A percentile compares a stretch with the other conserved stretches of the same genome.
These are phyloP conservation scores for Cosmorhoe ocellata DNA, from an alignment of 2,888 invertebrate species.

Conservation along the genomic window DNA sequence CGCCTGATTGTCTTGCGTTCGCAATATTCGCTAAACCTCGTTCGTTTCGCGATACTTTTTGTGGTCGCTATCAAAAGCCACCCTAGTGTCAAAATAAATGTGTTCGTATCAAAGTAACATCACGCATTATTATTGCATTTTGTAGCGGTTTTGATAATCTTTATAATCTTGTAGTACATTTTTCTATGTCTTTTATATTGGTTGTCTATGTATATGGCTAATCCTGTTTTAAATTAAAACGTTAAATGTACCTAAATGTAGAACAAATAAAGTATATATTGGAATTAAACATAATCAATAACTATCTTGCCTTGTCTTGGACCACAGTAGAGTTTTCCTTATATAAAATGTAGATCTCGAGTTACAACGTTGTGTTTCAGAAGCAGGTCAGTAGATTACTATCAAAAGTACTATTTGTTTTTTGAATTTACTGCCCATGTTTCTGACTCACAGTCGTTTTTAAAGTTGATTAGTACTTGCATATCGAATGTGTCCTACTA, in stretches of 20 bases:
- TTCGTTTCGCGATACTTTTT: not conserved
- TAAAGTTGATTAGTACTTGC: constrained; percentile 12
- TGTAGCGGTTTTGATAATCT: constrained; percentile 38
- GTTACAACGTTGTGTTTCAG: constrained; percentile 18
- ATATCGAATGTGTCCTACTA: constrained; percentile 21
- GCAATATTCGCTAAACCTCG: too few relatives aligned
- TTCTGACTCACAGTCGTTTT: constrained; percentile 13
- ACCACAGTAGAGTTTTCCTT: constrained; percentile 36
- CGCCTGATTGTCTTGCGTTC: not conserved
- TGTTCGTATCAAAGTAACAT: constrained; percentile 40
- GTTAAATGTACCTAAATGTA: constrained; percentile 14
- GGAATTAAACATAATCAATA: constrained; percentile 41
- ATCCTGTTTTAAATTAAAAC: not conserved
- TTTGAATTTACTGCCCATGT: constrained; percentile 10
- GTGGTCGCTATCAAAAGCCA: not conserved
- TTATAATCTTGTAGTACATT: constrained; percentile 30
- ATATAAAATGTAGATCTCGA: constrained; percentile 22
- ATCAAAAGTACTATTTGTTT: not conserved
- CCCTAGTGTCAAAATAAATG: constrained; percentile 43
- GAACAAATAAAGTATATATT: constrained; percentile 21
- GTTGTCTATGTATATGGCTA: constrained; percentile 15
- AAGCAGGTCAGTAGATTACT: constrained; percentile 11
- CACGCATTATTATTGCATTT: constrained; percentile 37
- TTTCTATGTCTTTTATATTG: constrained; percentile 32
- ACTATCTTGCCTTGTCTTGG: constrained; percentile 49